A percentile compares a stretch with the other conserved stretches of the same genome.
phyloP scores from a whole-genome alignment of 30 jellyfish, hydroid and myxozoan species.

The Aurelia sp. region DNA sequence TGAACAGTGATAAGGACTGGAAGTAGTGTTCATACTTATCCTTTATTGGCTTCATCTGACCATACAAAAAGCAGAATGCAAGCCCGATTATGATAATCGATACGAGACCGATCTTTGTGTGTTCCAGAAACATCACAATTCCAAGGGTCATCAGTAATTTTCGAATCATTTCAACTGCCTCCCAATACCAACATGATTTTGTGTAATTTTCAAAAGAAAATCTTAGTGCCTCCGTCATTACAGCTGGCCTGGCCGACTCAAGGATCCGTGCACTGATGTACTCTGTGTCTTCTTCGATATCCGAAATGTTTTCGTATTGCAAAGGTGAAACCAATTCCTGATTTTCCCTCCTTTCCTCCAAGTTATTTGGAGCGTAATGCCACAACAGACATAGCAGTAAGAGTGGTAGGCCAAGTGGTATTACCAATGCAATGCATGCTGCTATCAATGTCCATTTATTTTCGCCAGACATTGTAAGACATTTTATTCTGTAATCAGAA shows the following conservation, averaged over 20 bases:
- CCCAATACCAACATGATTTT: slow-evolving; percentile 37
- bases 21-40: slow-evolving; percentile 6
- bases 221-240: not conserved
- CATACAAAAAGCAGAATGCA: slow-evolving; percentile 16
- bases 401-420: slow-evolving; percentile 37
- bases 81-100: not conserved
- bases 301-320: not conserved
- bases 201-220: slow-evolving; percentile 31
- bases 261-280: not conserved
- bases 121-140: not conserved
- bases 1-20: slow-evolving; percentile 19
- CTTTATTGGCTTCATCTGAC: slow-evolving; percentile 13
- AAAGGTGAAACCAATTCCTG: not conserved
- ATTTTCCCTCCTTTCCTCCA: not conserved
- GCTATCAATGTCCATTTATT: not conserved
- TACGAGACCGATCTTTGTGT: slow-evolving; percentile 17
- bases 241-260: not conserved
- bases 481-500: slow-evolving; percentile 29
- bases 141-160: slow-evolving; percentile 38
- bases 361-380: not conserved
- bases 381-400: not conserved
- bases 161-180: slow-evolving; percentile 32
- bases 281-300: not conserved
- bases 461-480: slow-evolving; percentile 1
- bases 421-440: not conserved